Conservation (phyloP, 2,888 invertebrate species). For the Lysandra coridon region DNA sequence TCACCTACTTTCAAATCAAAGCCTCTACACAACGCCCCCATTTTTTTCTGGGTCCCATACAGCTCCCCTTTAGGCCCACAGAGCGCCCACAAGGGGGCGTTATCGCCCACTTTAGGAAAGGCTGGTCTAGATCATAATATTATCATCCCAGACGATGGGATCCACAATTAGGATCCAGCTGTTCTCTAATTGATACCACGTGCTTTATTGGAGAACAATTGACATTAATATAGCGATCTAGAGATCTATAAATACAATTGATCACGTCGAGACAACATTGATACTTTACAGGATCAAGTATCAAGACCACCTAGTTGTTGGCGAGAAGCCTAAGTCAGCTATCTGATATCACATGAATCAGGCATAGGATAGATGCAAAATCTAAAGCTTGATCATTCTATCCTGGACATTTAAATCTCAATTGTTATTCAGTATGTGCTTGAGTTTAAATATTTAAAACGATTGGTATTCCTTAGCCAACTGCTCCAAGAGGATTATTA, state of each 20-base stretch:
- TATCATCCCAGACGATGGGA: neutral
- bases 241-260: conserved; percentile 6
- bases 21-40: no score
- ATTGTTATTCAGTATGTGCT: neutral
- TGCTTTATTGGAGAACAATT: neutral
- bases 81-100: no score
- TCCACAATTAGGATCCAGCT: neutral
- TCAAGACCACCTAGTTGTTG: conserved; percentile 8
- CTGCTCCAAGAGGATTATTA: no score
- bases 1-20: no score
- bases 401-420: neutral
- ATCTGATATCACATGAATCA: neutral
- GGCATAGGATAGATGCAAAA: neutral
- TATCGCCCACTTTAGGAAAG: no score
- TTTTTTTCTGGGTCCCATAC: no score
- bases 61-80: no score
- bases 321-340: neutral
- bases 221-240: neutral
- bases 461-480: no score
- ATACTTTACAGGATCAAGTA: conserved; percentile 13
- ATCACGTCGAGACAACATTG: neutral
- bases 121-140: no score
- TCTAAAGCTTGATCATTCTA: neutral
- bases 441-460: neutral
- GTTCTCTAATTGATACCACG: neutral